Conservation (phyloP, 2,888 invertebrate genomes). For the Caradrina kadenii region DNA sequence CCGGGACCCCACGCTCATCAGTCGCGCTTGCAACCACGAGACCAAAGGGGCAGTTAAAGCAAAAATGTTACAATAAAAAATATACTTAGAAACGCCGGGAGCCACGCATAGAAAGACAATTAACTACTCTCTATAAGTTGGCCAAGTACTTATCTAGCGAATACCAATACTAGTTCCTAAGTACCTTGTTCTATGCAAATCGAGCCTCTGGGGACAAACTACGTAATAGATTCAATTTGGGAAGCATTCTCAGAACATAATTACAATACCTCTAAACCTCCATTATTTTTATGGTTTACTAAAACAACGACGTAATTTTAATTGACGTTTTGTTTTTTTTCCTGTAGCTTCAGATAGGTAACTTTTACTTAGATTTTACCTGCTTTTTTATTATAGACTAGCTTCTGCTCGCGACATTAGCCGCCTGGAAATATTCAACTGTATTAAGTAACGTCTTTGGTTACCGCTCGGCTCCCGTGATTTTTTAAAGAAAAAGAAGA, state of each 20-base stretch:
- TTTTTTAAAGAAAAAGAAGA: no score
- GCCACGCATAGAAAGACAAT: not conserved
- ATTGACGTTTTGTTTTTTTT: not conserved
- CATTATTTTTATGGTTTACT: not conserved
- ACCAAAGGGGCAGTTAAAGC: no score
- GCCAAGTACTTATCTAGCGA: conserved; percentile 18
- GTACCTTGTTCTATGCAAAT: conserved; percentile 64
- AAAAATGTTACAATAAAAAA: no score
- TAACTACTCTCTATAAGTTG: conserved; percentile 1
- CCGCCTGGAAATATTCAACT: no score
- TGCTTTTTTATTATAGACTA: no score
- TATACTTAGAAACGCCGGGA: not conserved
- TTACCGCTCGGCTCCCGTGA: no score
- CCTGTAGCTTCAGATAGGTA: not conserved
- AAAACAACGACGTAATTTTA: not conserved
- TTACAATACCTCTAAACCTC: conserved; percentile 20
- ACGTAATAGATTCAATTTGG: conserved; percentile 37
- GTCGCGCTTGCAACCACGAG: no score
- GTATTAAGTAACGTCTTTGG: no score
- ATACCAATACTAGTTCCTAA: conserved; percentile 38
- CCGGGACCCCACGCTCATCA: no score
- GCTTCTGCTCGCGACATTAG: no score
- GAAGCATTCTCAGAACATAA: conserved; percentile 25
- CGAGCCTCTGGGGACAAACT: conserved; percentile 40
- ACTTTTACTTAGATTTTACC: not conserved